Base-by-base conservation (phyloP, 1,140 invertebrate genomes). In the Drosophila mayri region DNA sequence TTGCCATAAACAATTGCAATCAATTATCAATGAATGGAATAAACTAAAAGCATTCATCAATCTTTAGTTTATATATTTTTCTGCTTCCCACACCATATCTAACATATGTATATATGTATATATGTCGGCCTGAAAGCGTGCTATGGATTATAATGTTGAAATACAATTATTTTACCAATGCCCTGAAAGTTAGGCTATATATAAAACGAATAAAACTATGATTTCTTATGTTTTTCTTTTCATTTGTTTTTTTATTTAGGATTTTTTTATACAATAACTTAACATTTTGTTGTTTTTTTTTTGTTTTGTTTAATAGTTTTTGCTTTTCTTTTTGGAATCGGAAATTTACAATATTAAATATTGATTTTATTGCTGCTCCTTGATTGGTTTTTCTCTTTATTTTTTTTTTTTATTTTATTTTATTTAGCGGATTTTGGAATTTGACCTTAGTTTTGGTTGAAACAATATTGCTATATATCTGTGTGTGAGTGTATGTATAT, bases 331-430 rank as follows among this genome's bases (percentile, higher is more conserved):
- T 64, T 88, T 88, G 76, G 82, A 90, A 87, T 91, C 81, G 87
- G 87, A 90, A 90, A 90, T 90, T 74, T 91, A 90, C 87, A 91
- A 91, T 91, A 91, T 91, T 86, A 81, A 70, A 91, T 91, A 91
- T 91, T 90, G 87, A 84, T 91, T 90, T 90, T 70, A 64, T 80
- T 81, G 75, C 77, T 86, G 60, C 54, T 71, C 35, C 58, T 73
- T 64, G 57, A 80, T 83, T 77, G 67, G 54, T 22, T 28, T 75
- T 47, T 41, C 9, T 18, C 11, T 18, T n/a, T 3, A n/a, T 50
- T 67, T 75, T 71, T 32, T 54, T 72, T 80, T 62, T 43, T 12
- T 46, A 22, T 9, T 25, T 25, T 25, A 47, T 28, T 20, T 30
- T 30, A 30, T 30, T 58, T 78, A 49, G 43, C 65, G 61, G 65